Evolutionary conservation across 2,888 invertebrate genomes (phyloP).

Genomic region (Drosophila infuscata): DNA sequence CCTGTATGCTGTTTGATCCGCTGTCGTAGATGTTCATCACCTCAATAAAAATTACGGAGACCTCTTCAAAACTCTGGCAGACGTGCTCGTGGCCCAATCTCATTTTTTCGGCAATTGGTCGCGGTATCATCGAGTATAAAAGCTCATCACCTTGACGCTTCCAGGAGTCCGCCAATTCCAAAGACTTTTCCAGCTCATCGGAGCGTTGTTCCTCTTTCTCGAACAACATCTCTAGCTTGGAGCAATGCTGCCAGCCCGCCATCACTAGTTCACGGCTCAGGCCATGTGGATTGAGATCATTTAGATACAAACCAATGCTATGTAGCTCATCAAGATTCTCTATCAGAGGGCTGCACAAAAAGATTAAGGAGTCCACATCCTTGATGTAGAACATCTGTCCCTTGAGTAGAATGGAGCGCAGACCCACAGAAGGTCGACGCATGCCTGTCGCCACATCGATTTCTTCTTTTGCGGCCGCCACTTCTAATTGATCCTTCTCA

Average conservation of each 20-base stretch:
- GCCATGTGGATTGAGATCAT: constrained; percentile 95
- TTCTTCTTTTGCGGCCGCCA: constrained; percentile 53
- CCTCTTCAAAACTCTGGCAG: constrained; percentile 89
- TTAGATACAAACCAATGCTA: constrained; percentile 91
- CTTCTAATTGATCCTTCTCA: constrained; percentile 37
- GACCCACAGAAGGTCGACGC: constrained; percentile 51
- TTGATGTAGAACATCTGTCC: constrained; percentile 94
- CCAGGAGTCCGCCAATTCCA: constrained; percentile 92
- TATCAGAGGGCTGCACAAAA: constrained; percentile 95
- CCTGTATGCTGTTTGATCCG: constrained; percentile 82
- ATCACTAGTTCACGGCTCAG: constrained; percentile 93
- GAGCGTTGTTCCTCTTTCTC: constrained; percentile 93
- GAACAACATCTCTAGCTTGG: constrained; percentile 92
- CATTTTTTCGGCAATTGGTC: constrained; percentile 93
- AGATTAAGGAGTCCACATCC: constrained; percentile 92
- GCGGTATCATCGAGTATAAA: constrained; percentile 96
- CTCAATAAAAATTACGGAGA: constrained; percentile 85
- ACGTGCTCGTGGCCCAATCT: constrained; percentile 91
- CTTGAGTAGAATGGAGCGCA: constrained; percentile 89
- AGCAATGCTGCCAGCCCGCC: constrained; percentile 94
- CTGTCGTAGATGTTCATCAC: constrained; percentile 83
- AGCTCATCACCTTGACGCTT: constrained; percentile 94
- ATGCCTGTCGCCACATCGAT: constrained; percentile 68
- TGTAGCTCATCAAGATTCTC: constrained; percentile 93
- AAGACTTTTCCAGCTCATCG: constrained; percentile 91